Evolutionary conservation across 2,113 vertebrate species (phyloP).

Genomic region (Heterocephalus glaber): DNA sequence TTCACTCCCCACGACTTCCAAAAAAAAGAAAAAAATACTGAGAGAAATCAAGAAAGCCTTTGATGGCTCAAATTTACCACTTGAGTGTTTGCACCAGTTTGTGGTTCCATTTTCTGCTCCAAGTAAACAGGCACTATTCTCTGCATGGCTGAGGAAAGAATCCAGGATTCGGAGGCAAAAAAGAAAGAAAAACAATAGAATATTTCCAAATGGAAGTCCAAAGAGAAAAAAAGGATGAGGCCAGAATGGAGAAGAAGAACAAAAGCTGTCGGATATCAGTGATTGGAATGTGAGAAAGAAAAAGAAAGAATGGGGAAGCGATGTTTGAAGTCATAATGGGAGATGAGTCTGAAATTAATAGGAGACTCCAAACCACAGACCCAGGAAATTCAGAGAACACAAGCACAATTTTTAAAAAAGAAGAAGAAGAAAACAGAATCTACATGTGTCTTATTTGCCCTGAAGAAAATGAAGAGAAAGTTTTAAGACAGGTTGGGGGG

Average conservation of each 20-base stretch:
- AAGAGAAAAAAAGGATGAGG: neutral
- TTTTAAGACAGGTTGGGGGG: neutral
- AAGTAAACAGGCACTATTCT: neutral
- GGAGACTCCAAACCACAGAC: neutral
- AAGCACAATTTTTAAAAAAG: neutral
- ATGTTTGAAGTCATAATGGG: neutral
- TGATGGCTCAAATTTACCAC: neutral
- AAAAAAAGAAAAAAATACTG: neutral
- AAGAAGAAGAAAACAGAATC: neutral
- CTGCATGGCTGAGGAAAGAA: neutral
- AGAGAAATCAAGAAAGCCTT: neutral
- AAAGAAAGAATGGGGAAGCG: neutral
- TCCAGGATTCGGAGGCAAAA: neutral
- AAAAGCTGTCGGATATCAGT: neutral
- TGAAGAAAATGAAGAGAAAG: neutral
- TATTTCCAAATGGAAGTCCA: neutral
- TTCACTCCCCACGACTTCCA: neutral
- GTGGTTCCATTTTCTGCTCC: neutral
- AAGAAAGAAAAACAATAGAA: neutral
- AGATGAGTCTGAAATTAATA: neutral
- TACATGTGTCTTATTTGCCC: neutral
- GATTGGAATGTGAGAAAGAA: neutral
- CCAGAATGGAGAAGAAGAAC: neutral
- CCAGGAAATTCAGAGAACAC: neutral
- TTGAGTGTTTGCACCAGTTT: neutral